These are phyloP conservation scores for Sarotherodon lohbergeri DNA, from an alignment of 2,113 vertebrate genomes.

Conservation along the genomic window DNA sequence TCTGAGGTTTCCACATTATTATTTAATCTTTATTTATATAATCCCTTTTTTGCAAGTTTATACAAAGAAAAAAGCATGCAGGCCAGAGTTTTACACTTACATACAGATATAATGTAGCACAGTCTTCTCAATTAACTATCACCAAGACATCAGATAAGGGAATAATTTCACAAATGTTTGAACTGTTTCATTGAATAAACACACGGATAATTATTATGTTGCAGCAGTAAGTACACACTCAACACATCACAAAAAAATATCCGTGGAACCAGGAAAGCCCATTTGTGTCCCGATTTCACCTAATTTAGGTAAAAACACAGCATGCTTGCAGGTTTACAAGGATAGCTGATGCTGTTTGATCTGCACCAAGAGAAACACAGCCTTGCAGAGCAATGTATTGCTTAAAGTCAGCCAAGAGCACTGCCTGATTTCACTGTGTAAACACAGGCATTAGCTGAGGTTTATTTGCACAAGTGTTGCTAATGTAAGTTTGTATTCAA, in stretches of 20 bases:
- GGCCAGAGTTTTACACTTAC: background rate
- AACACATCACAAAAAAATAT: background rate
- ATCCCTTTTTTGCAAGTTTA: background rate
- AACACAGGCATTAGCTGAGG: slow-evolving; percentile 13
- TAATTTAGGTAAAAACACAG: slow-evolving; percentile 1
- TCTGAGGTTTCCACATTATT: background rate
- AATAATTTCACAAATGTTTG: background rate
- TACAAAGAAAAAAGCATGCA: background rate
- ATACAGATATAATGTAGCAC: background rate
- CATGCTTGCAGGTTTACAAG: background rate
- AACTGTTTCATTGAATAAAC: background rate
- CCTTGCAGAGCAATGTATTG: background rate
- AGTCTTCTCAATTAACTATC: background rate
- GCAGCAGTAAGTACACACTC: background rate
- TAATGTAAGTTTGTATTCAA: slow-evolving; percentile 24
- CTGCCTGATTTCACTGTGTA: slow-evolving; percentile 19
- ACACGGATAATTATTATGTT: background rate
- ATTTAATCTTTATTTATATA: background rate
- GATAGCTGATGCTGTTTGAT: slow-evolving; percentile 31
- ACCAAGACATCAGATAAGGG: background rate
- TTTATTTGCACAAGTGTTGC: slow-evolving; percentile 29
- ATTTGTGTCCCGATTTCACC: background rate
- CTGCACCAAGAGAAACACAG: background rate
- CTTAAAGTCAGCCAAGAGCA: slow-evolving; percentile 35
- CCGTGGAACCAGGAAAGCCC: background rate